Conservation (phyloP, 1,140 invertebrate genomes). For the Nasonia longicornis region DNA sequence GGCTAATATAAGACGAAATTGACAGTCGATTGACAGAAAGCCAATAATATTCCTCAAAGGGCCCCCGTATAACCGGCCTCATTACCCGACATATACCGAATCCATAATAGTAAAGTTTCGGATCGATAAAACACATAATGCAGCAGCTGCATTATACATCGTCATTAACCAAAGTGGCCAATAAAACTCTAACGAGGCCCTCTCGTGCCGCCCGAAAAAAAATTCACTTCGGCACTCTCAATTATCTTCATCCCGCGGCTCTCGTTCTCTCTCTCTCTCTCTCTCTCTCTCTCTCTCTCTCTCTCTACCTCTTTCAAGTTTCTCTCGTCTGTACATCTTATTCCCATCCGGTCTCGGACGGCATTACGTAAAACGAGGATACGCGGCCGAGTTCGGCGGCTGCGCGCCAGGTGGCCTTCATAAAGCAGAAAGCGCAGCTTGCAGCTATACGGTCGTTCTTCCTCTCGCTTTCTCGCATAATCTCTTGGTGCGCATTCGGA, state of each 20-base stretch:
- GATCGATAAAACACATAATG: constrained; percentile 15
- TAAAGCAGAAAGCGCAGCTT: constrained; percentile 20
- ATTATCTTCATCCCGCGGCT: not conserved
- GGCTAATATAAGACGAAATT: not conserved
- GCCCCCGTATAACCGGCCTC: not conserved
- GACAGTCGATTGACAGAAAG: not conserved
- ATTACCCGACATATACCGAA: not conserved
- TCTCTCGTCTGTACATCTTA: constrained; percentile 5
- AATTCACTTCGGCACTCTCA: not conserved
- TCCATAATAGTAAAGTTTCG: not conserved
- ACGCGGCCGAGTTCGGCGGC: not conserved
- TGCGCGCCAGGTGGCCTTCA: constrained; percentile 21
- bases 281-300: not conserved
- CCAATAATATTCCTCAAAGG: not conserved
- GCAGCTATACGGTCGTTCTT: not conserved
- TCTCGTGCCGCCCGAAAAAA: not conserved
- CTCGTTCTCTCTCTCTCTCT: not conserved
- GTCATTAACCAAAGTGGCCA: constrained; percentile 1
- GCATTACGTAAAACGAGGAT: constrained; percentile 8
- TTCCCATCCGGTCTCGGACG: constrained; percentile 9
- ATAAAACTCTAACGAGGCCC: constrained; percentile 19
- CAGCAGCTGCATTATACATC: constrained; percentile 1
- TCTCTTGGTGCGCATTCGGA: constrained; percentile 48
- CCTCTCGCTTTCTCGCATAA: constrained; percentile 42
- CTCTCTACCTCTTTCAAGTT: not conserved